These are phyloP conservation scores for Ataeniobius toweri DNA, from an alignment of 2,797 vertebrate genomes.

Conservation along the genomic window DNA sequence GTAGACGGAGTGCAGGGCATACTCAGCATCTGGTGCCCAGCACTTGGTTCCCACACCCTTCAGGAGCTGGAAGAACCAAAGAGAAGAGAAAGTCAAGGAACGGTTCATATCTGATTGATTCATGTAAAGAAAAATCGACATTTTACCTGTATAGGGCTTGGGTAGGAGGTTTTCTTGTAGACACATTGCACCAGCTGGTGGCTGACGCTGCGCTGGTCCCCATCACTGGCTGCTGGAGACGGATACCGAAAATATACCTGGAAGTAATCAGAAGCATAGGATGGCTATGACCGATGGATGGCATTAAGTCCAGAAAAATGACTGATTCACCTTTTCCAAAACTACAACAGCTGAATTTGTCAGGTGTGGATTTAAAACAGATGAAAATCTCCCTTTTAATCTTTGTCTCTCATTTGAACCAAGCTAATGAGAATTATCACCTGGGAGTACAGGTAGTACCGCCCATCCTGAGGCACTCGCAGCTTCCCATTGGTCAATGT, in stretches of 20 bases:
- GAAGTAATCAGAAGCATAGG: background rate
- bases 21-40: conserved; percentile 87
- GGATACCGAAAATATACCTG: conserved; percentile 90
- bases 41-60: conserved; percentile 91
- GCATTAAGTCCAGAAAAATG: background rate
- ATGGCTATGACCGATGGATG: background rate
- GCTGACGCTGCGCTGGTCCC: conserved; percentile 78
- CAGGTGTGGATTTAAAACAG: background rate
- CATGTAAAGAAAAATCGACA: background rate
- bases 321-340: background rate
- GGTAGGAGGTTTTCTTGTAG: conserved; percentile 87
- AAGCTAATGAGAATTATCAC: conserved; percentile 32
- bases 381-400: background rate
- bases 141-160: conserved; percentile 80
- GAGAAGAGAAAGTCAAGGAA: background rate
- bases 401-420: background rate
- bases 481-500: conserved; percentile 84
- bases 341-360: background rate
- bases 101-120: rapidly evolving
- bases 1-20: conserved; percentile 90
- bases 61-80: conserved; percentile 77
- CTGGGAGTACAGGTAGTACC: conserved; percentile 91
- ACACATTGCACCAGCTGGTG: conserved; percentile 90
- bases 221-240: conserved; percentile 64
- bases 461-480: conserved; percentile 84